Conservation (phyloP, 2,888 invertebrate genomes). For the Chrysolina oricalcia region DNA sequence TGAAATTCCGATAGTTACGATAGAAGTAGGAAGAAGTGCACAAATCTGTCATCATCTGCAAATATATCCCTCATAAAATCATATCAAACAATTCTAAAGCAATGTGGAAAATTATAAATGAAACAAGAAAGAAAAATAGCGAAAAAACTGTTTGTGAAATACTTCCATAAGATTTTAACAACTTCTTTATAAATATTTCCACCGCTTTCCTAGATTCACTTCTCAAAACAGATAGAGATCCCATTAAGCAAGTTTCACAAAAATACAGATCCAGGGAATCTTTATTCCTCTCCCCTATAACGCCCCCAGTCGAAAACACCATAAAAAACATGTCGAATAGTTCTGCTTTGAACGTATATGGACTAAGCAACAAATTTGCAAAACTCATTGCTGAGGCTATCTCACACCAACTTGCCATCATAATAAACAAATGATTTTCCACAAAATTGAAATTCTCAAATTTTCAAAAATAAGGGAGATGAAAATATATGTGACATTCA, state of each 20-base stretch:
- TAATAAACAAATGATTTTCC: too few relatives aligned
- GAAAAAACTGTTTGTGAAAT: constrained; percentile 1
- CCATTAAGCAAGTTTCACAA: background rate
- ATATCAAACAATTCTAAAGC: too few relatives aligned
- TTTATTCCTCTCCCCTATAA: background rate
- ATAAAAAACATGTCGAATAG: too few relatives aligned
- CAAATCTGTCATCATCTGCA: too few relatives aligned
- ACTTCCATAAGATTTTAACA: background rate
- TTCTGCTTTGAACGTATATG: too few relatives aligned
- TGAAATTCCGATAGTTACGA: too few relatives aligned
- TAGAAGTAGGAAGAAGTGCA: too few relatives aligned
- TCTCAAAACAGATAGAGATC: background rate
- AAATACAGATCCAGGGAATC: background rate
- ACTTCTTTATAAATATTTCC: background rate
- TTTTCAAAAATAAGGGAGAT: constrained; percentile 1
- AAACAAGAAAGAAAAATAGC: background rate
- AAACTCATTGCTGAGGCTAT: too few relatives aligned
- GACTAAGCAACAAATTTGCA: too few relatives aligned
- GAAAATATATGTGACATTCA: constrained; percentile 27
- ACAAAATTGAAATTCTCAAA: constrained; percentile 18
- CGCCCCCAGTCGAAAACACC: too few relatives aligned
- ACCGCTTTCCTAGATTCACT: background rate
- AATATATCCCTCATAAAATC: too few relatives aligned
- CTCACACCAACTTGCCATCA: too few relatives aligned
- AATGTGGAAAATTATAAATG: background rate